phyloP scores from a whole-genome alignment of 2,888 invertebrate genomes.

The Syrista parreyssii region DNA sequence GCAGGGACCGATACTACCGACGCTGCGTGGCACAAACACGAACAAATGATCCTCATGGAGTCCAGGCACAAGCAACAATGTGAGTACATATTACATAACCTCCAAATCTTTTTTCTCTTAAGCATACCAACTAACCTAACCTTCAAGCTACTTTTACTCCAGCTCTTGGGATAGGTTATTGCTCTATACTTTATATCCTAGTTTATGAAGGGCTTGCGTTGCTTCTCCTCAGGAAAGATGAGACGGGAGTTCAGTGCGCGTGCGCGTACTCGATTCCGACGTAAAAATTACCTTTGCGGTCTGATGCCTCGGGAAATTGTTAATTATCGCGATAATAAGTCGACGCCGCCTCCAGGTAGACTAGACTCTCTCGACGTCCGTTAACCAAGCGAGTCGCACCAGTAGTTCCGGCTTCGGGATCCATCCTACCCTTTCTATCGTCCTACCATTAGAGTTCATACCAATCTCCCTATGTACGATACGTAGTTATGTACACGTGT shows the following conservation, averaged over 20 bases:
- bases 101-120: neutral
- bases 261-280: neutral
- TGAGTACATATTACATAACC: constrained; percentile 40
- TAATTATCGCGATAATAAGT: constrained; percentile 45
- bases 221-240: neutral
- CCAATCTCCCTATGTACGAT: neutral
- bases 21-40: constrained; percentile 65
- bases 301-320: constrained; percentile 43
- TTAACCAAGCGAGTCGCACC: constrained; percentile 6
- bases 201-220: neutral
- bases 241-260: neutral
- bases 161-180: neutral
- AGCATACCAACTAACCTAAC: neutral
- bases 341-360: constrained; percentile 13
- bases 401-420: neutral
- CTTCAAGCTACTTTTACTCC: neutral
- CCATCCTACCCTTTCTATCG: neutral
- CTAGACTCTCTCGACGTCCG: constrained; percentile 4
- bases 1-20: constrained; percentile 64
- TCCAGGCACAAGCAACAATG: constrained; percentile 65
- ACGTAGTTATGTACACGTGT: neutral
- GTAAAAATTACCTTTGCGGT: constrained; percentile 30
- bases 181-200: neutral
- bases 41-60: constrained; percentile 65
- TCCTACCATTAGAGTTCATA: neutral